Base-by-base conservation (phyloP, 2,797 vertebrate genomes). In the Sciurus vulgaris region DNA sequence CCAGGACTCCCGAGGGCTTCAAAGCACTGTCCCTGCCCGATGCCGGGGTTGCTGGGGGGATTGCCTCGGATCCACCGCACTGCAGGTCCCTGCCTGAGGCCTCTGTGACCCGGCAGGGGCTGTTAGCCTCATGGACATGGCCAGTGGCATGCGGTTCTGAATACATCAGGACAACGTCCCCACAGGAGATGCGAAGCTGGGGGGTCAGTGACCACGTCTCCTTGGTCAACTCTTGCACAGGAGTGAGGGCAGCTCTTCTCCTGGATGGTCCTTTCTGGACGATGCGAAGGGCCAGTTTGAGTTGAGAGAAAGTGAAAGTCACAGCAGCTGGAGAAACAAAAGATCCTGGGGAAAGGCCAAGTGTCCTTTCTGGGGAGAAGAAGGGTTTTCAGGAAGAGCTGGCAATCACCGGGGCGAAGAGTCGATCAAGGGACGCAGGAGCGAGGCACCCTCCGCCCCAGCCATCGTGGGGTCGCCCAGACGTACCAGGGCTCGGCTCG, bases 111-210 rank as follows among this genome's bases (percentile, higher is more conserved):
- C 2, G n/a, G 2, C 24, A 6, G 74, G 24, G 3, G 7, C 0
- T 0, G 1, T 47, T 13, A 14, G 5, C 28, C 72, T 9, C 2
- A 2, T 1, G 3, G 20, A 6, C 15, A 20, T 0, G 0, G 1
- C 14, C 7, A 35, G 5, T 0, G 6, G 4, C 49, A 2, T 4
- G 17, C 0, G 0, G 44, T 18, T 30, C 12, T 13, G 0, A 18
- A 74, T 13, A 9, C 3, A 47, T 17, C 30, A 17, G 15, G 69
- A 9, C 3, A 10, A 6, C 38, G 28, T 0, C 54, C 13, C 56
- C 2, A 1, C 6, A 9, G 5, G 3, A 10, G 51, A 33, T n/a
- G 28, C 65, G 3, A 5, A 30, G 28, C 82, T 18, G 44, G 28
- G n/a, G 17, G 24, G 5, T 38, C 38, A 38, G 33, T n/a, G 26